phyloP scores from a whole-genome alignment of 2,888 invertebrate species.

The Rotaria socialis region DNA sequence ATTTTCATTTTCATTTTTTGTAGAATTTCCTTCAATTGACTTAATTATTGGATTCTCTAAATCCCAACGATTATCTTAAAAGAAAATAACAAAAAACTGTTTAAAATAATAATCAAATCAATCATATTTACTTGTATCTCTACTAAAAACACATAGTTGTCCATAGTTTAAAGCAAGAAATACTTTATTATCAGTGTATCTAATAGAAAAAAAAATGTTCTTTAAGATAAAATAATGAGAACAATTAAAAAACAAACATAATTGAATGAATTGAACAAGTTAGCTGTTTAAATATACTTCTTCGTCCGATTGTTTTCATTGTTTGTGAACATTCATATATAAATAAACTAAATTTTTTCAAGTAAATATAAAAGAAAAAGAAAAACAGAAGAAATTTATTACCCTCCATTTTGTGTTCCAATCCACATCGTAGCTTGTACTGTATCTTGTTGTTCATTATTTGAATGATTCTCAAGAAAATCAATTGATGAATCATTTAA shows the following conservation, averaged over 20 bases:
- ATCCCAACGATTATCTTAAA: constrained; percentile 39
- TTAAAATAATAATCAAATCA: too few relatives aligned
- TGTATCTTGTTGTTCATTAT: constrained; percentile 13
- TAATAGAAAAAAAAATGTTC: background rate
- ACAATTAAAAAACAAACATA: constrained; percentile 68
- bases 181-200: constrained; percentile 79
- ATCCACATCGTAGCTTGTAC: constrained; percentile 78
- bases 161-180: constrained; percentile 88
- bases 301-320: constrained; percentile 69
- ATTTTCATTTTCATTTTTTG: too few relatives aligned
- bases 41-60: constrained; percentile 23
- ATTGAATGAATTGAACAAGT: constrained; percentile 80
- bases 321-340: constrained; percentile 90
- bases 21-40: constrained; percentile 49
- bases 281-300: constrained; percentile 64
- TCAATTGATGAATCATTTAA: background rate
- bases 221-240: too few relatives aligned
- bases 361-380: constrained; percentile 43
- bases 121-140: constrained; percentile 71
- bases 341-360: constrained; percentile 66
- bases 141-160: constrained; percentile 78
- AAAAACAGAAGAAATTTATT: constrained; percentile 46
- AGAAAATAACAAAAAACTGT: too few relatives aligned
- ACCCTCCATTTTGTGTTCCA: constrained; percentile 85
- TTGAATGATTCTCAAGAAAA: background rate